Evolutionary conservation across 2,888 invertebrate genomes (phyloP).

Genomic region (Latheticus oryzae): DNA sequence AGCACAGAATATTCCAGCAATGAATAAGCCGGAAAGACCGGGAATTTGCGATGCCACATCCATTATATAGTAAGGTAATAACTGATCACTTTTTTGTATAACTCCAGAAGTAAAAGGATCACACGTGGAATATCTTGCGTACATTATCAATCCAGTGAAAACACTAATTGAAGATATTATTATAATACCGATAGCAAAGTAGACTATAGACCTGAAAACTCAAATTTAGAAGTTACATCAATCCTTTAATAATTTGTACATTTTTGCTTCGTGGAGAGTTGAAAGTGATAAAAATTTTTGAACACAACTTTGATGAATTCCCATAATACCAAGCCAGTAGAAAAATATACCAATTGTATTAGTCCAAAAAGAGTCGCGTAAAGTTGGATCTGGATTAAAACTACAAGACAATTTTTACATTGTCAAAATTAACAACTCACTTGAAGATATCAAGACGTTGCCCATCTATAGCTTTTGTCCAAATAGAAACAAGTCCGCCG

Average conservation of each 20-base stretch:
- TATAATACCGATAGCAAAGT: conserved; percentile 57
- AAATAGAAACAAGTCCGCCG: conserved; percentile 67
- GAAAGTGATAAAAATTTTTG: conserved; percentile 65
- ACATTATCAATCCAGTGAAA: conserved; percentile 68
- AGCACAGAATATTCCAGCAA: conserved; percentile 79
- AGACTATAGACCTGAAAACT: conserved; percentile 46
- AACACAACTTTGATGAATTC: conserved; percentile 64
- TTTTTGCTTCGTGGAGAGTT: conserved; percentile 58
- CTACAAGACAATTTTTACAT: conserved; percentile 58
- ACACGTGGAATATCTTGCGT: conserved; percentile 73
- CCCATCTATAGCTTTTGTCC: conserved; percentile 68
- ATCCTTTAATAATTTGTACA: conserved; percentile 53
- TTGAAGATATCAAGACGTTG: conserved; percentile 70
- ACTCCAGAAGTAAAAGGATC: conserved; percentile 71
- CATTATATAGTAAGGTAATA: conserved; percentile 77
- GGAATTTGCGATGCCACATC: conserved; percentile 72
- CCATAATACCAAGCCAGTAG: conserved; percentile 61
- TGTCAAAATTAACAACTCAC: conserved; percentile 65
- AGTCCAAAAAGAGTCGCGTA: conserved; percentile 73
- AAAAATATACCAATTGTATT: conserved; percentile 70
- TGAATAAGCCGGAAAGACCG: conserved; percentile 78
- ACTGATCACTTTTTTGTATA: conserved; percentile 68
- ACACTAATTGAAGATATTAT: no score
- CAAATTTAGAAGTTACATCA: no score
- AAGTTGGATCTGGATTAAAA: conserved; percentile 71